Evolutionary conservation across 2,113 vertebrate species (phyloP), one percentile per base, ranked within the genome.

Genomic region (Anguilla japonica): DNA sequence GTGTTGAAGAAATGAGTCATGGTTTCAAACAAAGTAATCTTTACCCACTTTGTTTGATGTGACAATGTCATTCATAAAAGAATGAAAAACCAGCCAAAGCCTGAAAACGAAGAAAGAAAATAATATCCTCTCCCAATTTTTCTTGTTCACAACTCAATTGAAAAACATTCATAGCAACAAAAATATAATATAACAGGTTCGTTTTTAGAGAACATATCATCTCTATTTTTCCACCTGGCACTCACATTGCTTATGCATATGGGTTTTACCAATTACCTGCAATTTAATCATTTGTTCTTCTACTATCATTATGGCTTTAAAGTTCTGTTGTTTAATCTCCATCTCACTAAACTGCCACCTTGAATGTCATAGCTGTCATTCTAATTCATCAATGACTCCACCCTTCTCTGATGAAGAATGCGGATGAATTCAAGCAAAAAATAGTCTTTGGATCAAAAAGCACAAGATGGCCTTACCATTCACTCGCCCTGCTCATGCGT

Each of bases 391-490:
- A 22, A 9, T 86, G 43, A 53, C 43, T 83, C 29, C n/a, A 7
- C 71, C 26, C 84, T 84, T 81, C 75, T 82, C 41, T 41, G 82
- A 90, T 91, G 85, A 90, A 85, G 89, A 88, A 91, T 90, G 53
- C 41, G 89, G 60, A 56, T 1, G 81, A 67, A 41, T 40, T 8
- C 29, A 81, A 81, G 40, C 79, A 22, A 78, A 22, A 86, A 84
- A 88, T 29, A 85, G 82, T 18, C 56, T 56, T 18, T 83, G 88
- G 83, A 63, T 81, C 83, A 87, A 88, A 81, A 43, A 46, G 80
- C 60, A 67, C 40, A 83, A 85, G 79, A 46, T 85, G 84, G 79
- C 34, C 43, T 20, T 87, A 60, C 79, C 29, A 75, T 84, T 50
- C 50, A 43, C 87, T 86, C 41, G 43, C 26, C 26, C 53, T 85